Percentiles rank a stretch among this genome's conserved stretches.
Evolutionary conservation across 1,140 invertebrate species (phyloP).

Genomic region (Wiebesia pumilae): DNA sequence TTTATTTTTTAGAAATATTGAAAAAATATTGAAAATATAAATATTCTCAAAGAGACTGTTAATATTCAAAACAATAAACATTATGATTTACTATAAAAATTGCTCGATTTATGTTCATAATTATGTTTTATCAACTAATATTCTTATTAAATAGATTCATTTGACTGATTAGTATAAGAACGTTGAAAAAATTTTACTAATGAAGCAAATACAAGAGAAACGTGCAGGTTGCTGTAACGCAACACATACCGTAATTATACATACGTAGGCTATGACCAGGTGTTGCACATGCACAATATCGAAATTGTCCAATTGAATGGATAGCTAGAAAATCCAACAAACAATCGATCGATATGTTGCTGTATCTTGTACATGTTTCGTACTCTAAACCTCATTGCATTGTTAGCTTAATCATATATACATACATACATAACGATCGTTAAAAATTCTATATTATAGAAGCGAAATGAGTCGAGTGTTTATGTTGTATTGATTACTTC

Average conservation of each 20-base stretch:
- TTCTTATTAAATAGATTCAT: too few species aligned
- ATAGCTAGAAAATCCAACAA: constrained; percentile 16
- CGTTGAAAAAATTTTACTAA: too few species aligned
- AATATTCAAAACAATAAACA: too few species aligned
- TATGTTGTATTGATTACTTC: background rate
- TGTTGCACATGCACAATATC: background rate
- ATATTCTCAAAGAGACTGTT: too few species aligned
- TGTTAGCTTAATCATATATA: background rate
- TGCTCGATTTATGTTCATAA: too few species aligned
- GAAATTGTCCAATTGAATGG: constrained; percentile 9
- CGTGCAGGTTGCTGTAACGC: background rate
- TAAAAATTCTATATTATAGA: background rate
- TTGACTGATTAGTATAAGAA: too few species aligned
- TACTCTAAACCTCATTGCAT: background rate
- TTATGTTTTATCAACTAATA: too few species aligned
- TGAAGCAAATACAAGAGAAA: background rate
- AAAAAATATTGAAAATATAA: too few species aligned
- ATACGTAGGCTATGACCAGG: background rate
- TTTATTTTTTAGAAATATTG: too few species aligned
- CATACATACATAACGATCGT: background rate
- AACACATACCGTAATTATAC: background rate
- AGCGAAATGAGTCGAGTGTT: background rate
- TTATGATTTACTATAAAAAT: too few species aligned
- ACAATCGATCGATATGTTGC: constrained; percentile 10
- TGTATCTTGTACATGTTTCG: background rate